These are phyloP conservation scores for Leptodactylus fallax DNA, from an alignment of 2,797 vertebrate species.

Conservation along the genomic window DNA sequence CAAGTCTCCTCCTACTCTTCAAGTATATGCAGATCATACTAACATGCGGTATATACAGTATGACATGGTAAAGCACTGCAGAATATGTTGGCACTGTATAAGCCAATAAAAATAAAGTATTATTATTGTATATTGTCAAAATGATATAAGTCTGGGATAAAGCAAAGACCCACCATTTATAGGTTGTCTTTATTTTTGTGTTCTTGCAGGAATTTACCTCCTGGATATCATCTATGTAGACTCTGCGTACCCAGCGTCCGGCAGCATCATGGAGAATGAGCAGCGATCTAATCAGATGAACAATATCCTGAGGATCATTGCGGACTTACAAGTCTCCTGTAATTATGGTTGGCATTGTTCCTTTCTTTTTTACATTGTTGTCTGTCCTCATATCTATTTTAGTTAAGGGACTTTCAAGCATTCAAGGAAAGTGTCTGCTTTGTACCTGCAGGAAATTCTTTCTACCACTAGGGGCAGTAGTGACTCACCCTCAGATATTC, in stretches of 20 bases:
- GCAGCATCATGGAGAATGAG: constrained; percentile 96
- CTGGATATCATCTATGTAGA: constrained; percentile 97
- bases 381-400: not conserved
- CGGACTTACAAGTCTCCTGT: constrained; percentile 94
- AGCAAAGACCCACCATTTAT: not conserved
- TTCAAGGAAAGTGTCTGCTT: not conserved
- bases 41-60: no score
- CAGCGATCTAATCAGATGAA: constrained; percentile 98
- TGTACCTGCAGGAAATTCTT: not conserved
- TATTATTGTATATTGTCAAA: no score
- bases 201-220: constrained; percentile 90
- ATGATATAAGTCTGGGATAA: not conserved
- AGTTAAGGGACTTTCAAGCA: not conserved
- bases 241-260: constrained; percentile 96
- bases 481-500: not conserved
- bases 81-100: no score
- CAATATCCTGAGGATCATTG: constrained; percentile 93
- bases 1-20: no score
- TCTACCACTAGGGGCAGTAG: not conserved
- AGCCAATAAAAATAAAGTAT: no score
- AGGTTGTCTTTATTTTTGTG: constrained; percentile 35
- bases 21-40: no score
- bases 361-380: not conserved
- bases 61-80: no score
- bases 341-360: constrained; percentile 84